These are phyloP conservation scores for Caenorhabditis parvicauda DNA, from an alignment of 2,888 invertebrate species.

Conservation along the genomic window DNA sequence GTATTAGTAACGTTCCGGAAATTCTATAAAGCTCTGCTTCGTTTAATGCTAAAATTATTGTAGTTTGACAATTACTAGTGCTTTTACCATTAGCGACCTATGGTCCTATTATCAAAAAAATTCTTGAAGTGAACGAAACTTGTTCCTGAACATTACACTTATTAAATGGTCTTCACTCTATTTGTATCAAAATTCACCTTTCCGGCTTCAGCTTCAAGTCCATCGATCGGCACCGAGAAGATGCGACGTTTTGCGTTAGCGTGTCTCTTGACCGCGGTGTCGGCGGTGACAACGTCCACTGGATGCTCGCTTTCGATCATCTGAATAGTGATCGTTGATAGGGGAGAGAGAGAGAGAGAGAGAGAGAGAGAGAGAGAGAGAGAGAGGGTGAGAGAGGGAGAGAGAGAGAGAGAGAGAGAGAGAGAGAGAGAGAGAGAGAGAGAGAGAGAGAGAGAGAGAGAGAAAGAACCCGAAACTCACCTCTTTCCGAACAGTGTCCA, in stretches of 20 bases:
- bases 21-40: too few species aligned
- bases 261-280: constrained; percentile 84
- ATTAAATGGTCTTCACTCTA: too few species aligned
- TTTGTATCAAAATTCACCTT: constrained; percentile 37
- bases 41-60: too few species aligned
- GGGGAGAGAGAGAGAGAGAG: background rate
- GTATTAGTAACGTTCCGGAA: too few species aligned
- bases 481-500: constrained; percentile 63
- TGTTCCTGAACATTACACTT: too few species aligned
- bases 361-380: background rate
- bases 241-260: constrained; percentile 89
- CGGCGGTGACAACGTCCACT: constrained; percentile 87
- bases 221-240: constrained; percentile 87
- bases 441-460: background rate
- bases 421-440: background rate
- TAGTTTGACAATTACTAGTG: too few species aligned
- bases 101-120: too few species aligned
- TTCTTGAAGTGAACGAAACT: too few species aligned
- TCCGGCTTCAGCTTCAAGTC: constrained; percentile 84
- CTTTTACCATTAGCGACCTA: too few species aligned
- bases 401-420: background rate
- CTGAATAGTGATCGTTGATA: constrained; percentile 12
- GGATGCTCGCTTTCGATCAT: constrained; percentile 89
- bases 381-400: too few species aligned
- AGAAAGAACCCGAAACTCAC: background rate